Evolutionary conservation across 2,888 invertebrate species (phyloP).

Genomic region (Lepidochrysops patricia): DNA sequence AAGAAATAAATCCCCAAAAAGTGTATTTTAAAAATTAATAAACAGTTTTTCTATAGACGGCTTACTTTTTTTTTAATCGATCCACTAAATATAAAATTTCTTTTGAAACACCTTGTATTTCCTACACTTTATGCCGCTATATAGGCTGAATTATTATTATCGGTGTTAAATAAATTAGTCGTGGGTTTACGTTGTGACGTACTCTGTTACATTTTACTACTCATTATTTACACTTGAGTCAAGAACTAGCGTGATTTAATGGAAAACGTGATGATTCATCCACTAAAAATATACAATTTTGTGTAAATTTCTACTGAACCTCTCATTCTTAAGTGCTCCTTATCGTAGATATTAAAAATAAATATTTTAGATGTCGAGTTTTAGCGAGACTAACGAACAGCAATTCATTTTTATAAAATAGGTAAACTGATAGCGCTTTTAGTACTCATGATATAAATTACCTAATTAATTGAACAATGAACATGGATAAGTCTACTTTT

Average conservation of each 20-base stretch:
- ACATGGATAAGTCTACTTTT: no score
- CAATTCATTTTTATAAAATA: no score
- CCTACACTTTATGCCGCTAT: background rate
- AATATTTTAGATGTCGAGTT: background rate
- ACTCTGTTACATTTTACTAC: background rate
- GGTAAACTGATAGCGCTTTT: no score
- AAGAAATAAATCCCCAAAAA: no score
- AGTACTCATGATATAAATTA: no score
- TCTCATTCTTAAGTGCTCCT: background rate
- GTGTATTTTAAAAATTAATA: no score
- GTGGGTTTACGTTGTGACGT: background rate
- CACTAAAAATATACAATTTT: constrained; percentile 1
- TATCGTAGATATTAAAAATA: background rate
- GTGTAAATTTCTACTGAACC: background rate
- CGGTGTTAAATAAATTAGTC: background rate
- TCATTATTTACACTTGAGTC: background rate
- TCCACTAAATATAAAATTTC: background rate
- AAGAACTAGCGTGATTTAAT: background rate
- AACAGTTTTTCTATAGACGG: no score
- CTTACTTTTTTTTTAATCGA: no score
- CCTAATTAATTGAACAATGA: no score
- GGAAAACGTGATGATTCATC: constrained; percentile 5
- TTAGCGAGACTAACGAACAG: no score
- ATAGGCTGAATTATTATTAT: background rate
- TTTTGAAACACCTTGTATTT: background rate